Percentiles rank a stretch among this genome's conserved stretches.
phyloP scores from a whole-genome alignment of 1,140 invertebrate species.

The Drosophila pseudoobscura region DNA sequence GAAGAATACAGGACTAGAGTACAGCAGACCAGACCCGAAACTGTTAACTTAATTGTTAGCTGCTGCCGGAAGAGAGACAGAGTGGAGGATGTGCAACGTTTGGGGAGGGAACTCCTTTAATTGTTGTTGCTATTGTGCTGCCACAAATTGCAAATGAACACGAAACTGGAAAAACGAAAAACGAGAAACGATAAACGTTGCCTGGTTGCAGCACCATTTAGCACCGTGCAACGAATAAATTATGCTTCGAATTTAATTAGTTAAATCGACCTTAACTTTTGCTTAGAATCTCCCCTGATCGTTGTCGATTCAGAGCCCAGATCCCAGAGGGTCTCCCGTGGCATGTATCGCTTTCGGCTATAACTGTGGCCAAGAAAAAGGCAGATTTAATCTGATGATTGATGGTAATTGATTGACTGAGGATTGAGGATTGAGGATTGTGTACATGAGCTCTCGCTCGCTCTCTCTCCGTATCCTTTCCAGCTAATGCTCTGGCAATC shows the following conservation, averaged over 20 bases:
- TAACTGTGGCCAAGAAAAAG: too few relatives aligned
- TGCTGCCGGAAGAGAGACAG: slow-evolving; percentile 12
- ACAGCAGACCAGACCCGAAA: slow-evolving; percentile 18
- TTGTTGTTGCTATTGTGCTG: slow-evolving; percentile 49
- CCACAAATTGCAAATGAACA: slow-evolving; percentile 80
- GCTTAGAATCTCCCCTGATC: slow-evolving; percentile 41
- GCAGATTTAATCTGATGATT: too few relatives aligned
- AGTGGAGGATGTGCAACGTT: slow-evolving; percentile 48
- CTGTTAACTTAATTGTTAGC: slow-evolving; percentile 76
- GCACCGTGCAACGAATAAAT: slow-evolving; percentile 54
- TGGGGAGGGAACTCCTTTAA: slow-evolving; percentile 58
- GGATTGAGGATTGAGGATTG: too few relatives aligned
- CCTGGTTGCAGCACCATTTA: slow-evolving; percentile 42
- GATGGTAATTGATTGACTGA: too few relatives aligned
- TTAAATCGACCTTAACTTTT: slow-evolving; percentile 50
- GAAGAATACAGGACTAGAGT: slow-evolving; percentile 22
- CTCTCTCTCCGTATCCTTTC: too few relatives aligned
- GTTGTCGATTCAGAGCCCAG: slow-evolving; percentile 17
- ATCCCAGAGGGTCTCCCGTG: too few relatives aligned
- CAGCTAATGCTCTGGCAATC: too few relatives aligned
- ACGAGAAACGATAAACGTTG: slow-evolving; percentile 36
- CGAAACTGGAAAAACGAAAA: slow-evolving; percentile 67
- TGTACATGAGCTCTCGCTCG: too few relatives aligned
- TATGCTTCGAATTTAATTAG: slow-evolving; percentile 73
- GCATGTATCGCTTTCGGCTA: too few relatives aligned